Base-by-base conservation (phyloP, 1,140 invertebrate genomes). In the Sinella curviseta region DNA sequence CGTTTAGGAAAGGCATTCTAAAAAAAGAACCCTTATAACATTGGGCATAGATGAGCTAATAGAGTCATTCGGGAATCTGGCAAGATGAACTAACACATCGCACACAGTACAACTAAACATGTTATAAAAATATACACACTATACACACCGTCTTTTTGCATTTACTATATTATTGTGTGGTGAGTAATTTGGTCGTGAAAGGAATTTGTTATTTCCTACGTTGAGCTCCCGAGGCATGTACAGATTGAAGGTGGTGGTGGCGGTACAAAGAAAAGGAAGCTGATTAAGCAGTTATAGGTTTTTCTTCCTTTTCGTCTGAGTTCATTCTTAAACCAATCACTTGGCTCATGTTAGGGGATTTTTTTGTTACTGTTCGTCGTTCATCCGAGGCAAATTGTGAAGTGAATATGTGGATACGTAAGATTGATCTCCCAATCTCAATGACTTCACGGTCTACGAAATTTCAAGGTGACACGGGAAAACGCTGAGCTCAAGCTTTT, bases 271-370 rank as follows among this genome's bases (percentile, higher is more conserved):
- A 28, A 75, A 57, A 31, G 73, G 79, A 79, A 83, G 82, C 80
- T 83, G 82, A 83, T 83, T 83, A 83, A 83, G 82, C 82, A 83
- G 80, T 83, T 83, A 83, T 33, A 70, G 26, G 65, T 33, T 70
- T 70, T 70, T 30, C 14, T 24, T 34, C 26, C 48, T 65, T 26
- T 65, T 24, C 31, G 48, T 67, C 36, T 35, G 28, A 1, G 70
- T 73, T 3, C n/a, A 31, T 30, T 70, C 26, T 2, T 70, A 70
- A 24, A n/a, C 33, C 33, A 73, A 24, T 75, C 31, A 33, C 16
- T 77, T 30, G 16, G 67, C 65, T 30, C 31, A 28, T 60, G 24
- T 60, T 26, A n/a, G 20, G 57, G 57, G 57, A 60, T 60, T 60
- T 60, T 17, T 48, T 60, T 26, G 12, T 60, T n/a, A 60, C 39